Conservation (phyloP, 2,113 vertebrate genomes). For the Nansenia antarctica region DNA sequence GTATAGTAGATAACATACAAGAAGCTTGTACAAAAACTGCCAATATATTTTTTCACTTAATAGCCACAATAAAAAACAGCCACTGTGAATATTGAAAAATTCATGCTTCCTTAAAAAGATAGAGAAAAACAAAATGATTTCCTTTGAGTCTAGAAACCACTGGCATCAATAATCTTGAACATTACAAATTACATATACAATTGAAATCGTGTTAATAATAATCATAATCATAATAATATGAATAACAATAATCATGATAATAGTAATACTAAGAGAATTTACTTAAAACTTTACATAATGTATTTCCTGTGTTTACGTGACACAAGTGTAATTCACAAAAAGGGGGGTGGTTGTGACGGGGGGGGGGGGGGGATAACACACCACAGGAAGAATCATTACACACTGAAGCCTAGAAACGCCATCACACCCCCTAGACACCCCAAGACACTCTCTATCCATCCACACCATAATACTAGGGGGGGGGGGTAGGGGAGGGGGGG, state of each 20-base stretch:
- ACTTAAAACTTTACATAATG: slow-evolving; percentile 72
- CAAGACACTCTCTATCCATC: not conserved
- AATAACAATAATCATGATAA: slow-evolving; percentile 50
- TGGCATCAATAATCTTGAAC: slow-evolving; percentile 69
- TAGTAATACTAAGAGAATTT: slow-evolving; percentile 59
- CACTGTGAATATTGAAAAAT: slow-evolving; percentile 67
- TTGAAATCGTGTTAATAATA: slow-evolving; percentile 67
- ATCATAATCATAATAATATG: too few species aligned
- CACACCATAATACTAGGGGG: slow-evolving; percentile 5
- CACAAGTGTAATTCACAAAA: slow-evolving; percentile 59
- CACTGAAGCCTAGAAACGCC: slow-evolving; percentile 2
- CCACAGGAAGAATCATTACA: slow-evolving; percentile 6
- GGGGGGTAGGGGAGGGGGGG: slow-evolving; percentile 33
- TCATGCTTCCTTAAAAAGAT: slow-evolving; percentile 77
- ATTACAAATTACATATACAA: slow-evolving; percentile 76
- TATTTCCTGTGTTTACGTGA: slow-evolving; percentile 69
- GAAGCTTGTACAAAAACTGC: slow-evolving; percentile 71
- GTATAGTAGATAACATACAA: slow-evolving; percentile 52
- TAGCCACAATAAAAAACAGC: slow-evolving; percentile 74
- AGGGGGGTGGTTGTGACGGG: slow-evolving; percentile 40
- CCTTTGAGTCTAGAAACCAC: slow-evolving; percentile 67
- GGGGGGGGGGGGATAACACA: slow-evolving; percentile 27
- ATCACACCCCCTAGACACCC: not conserved
- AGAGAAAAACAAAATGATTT: slow-evolving; percentile 44
- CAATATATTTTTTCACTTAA: slow-evolving; percentile 62